Evolutionary conservation across 2,888 invertebrate genomes (phyloP), one percentile per base, ranked within the genome.

Genomic region (Alviniconcha strummeri): DNA sequence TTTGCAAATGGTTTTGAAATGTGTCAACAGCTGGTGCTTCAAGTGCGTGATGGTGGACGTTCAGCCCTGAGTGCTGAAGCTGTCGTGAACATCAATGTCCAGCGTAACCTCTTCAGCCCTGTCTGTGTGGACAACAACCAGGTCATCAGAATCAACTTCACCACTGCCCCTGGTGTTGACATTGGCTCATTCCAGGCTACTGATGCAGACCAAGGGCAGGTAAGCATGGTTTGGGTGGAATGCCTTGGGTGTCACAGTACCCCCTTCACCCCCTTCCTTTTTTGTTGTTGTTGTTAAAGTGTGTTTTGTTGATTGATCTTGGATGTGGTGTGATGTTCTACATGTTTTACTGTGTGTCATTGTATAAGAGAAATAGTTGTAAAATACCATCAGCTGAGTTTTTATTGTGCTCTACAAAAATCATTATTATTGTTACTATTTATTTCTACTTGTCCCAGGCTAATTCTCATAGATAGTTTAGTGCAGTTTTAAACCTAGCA

Each of bases 21-120:
- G 17, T 64, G 8, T 54, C 9, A 54, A 8, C 74, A 77, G 80
- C 76, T 77, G 17, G 19, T 83, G 60, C 87, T 89, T 1, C 71
- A 83, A 83, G 90, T 90, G 0, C 60, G 82, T n/a, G 91, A 91
- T 84, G 88, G 87, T 52, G 91, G 90, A 5, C 82, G 85, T 6
- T 89, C 91, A 8, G 85, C 87, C 15, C 87, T 89, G 75, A 85
- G 84, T n/a, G 87, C 86, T n/a, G 86, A 85, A 9, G 85, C 90
- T n/a, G 83, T 86, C 3, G 79, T 93, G 9, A 84, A 72, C 0
- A 86, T 91, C 15, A 88, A 80, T n/a, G 88, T 90, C 7, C 36
- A 76, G 8, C 84, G 90, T 11, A 91, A 91, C 79, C 80, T 85
- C 57, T 13, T 78, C 17, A 76, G 87, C 9, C 91, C 91, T n/a